Percentiles rank a stretch among this genome's conserved stretches.
Conservation (phyloP, 92 coral and sea anemone species). For the Epizoanthus fatuus region DNA sequence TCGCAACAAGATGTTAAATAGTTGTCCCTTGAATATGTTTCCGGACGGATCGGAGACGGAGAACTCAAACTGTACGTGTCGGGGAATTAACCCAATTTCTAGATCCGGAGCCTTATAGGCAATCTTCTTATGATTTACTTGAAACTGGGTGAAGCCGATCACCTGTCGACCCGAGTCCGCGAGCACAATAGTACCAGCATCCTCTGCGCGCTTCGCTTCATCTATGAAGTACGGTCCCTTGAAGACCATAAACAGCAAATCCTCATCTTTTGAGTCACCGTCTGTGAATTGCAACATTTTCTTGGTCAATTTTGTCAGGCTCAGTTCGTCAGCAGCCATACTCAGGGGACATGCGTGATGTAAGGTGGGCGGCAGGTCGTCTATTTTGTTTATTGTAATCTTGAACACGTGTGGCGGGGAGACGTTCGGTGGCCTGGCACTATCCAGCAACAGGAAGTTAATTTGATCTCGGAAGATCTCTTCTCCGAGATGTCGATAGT, state of each 20-base stretch:
- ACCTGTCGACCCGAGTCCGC: conserved; percentile 64
- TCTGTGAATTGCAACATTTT: conserved; percentile 83
- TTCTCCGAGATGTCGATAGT: conserved; percentile 88
- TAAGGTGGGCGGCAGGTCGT: conserved; percentile 73
- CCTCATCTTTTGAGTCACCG: conserved; percentile 83
- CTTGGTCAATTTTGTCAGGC: conserved; percentile 54
- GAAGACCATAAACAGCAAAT: conserved; percentile 72
- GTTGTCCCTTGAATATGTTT: conserved; percentile 73
- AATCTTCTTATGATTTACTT: conserved; percentile 86
- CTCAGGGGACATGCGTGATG: conserved; percentile 62
- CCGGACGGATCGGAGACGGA: conserved; percentile 94
- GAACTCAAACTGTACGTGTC: conserved; percentile 91
- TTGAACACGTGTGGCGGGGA: conserved; percentile 87
- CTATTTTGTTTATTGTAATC: conserved; percentile 78
- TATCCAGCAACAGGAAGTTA: conserved; percentile 82
- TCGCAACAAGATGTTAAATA: conserved; percentile 64
- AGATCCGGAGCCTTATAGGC: conserved; percentile 85
- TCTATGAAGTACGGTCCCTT: conserved; percentile 78
- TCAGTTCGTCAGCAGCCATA: conserved; percentile 75
- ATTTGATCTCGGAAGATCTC: conserved; percentile 84
- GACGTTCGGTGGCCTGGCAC: conserved; percentile 85
- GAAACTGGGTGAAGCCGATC: conserved; percentile 84
- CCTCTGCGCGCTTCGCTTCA: conserved; percentile 45
- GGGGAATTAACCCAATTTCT: conserved; percentile 74
- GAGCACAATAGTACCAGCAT: conserved; percentile 81